A percentile compares a stretch with the other conserved stretches of the same genome.
Conservation (phyloP, 2,888 invertebrate species). For the Drosophila formosana region DNA sequence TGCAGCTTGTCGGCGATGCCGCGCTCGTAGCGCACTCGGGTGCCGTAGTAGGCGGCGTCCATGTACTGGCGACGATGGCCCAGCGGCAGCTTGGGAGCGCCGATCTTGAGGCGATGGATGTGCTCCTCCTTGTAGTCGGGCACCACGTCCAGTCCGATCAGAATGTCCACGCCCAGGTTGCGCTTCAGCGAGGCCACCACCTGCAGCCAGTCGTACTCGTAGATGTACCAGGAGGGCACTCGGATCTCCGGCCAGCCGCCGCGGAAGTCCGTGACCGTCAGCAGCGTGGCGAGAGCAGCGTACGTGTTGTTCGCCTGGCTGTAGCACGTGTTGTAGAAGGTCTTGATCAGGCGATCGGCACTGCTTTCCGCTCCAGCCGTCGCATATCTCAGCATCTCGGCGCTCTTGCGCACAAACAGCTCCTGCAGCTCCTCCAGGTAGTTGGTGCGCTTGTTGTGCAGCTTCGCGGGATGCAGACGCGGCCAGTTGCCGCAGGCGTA, state of each 20-base stretch:
- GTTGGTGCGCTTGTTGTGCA: slow-evolving; percentile 63
- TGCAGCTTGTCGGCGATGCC: slow-evolving; percentile 68
- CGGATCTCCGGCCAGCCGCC: slow-evolving; percentile 83
- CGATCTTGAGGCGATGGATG: slow-evolving; percentile 79
- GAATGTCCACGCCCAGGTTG: slow-evolving; percentile 79
- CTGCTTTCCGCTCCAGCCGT: slow-evolving; percentile 59
- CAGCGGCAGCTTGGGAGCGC: slow-evolving; percentile 77
- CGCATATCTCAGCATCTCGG: slow-evolving; percentile 67
- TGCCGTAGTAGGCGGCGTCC: slow-evolving; percentile 42
- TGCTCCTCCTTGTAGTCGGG: slow-evolving; percentile 77
- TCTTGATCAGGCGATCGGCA: slow-evolving; percentile 76
- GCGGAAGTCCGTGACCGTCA: slow-evolving; percentile 68
- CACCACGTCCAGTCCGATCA: slow-evolving; percentile 81
- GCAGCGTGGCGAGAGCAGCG: slow-evolving; percentile 62
- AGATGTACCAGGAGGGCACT: slow-evolving; percentile 75
- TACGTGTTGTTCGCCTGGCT: slow-evolving; percentile 57
- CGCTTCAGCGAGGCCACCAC: slow-evolving; percentile 77
- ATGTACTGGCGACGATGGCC: slow-evolving; percentile 69
- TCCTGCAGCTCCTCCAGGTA: slow-evolving; percentile 79
- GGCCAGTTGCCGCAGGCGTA: slow-evolving; percentile 84
- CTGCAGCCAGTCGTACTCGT: slow-evolving; percentile 81
- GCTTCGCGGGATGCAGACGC: slow-evolving; percentile 69
- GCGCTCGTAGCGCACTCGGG: slow-evolving; percentile 62
- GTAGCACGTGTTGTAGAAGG: slow-evolving; percentile 78
- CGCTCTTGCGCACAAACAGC: slow-evolving; percentile 78